Evolutionary conservation across 2,888 invertebrate genomes (phyloP).

Genomic region (Eledona agricola): DNA sequence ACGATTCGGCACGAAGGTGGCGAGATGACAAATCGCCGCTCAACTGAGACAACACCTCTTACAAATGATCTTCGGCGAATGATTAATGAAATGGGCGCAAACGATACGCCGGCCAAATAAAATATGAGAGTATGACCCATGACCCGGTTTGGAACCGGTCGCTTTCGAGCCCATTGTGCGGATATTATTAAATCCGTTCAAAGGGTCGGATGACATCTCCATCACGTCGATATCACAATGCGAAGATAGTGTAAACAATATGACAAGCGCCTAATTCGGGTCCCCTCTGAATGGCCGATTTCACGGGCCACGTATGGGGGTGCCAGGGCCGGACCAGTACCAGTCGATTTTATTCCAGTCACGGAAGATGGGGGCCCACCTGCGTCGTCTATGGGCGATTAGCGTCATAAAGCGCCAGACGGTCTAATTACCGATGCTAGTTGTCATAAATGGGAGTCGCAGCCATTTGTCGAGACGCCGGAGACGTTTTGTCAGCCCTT

Average conservation of each 20-base stretch:
- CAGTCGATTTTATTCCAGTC: slow-evolving; percentile 12
- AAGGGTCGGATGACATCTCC: slow-evolving; percentile 54
- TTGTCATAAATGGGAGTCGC: slow-evolving; percentile 55
- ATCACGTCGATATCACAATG: slow-evolving; percentile 55
- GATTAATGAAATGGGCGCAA: slow-evolving; percentile 50
- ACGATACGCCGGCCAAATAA: slow-evolving; percentile 26
- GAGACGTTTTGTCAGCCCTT: slow-evolving; percentile 53
- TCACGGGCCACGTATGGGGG: slow-evolving; percentile 53
- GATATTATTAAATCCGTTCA: slow-evolving; percentile 43
- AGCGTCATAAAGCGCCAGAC: slow-evolving; percentile 52
- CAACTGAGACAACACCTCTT: slow-evolving; percentile 46
- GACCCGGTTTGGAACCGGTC: neutral
- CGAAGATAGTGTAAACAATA: slow-evolving; percentile 63
- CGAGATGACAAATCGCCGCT: slow-evolving; percentile 49
- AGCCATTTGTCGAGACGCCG: slow-evolving; percentile 53
- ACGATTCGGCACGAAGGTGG: slow-evolving; percentile 40
- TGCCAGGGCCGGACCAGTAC: slow-evolving; percentile 38
- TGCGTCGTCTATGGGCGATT: slow-evolving; percentile 56
- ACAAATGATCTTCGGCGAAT: slow-evolving; percentile 50
- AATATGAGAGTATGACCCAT: neutral
- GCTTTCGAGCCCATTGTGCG: slow-evolving; percentile 38
- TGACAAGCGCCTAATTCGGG: slow-evolving; percentile 63
- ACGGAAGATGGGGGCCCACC: slow-evolving; percentile 57
- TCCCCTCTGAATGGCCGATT: slow-evolving; percentile 51
- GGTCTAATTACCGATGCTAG: slow-evolving; percentile 56